A percentile compares a stretch with the other conserved stretches of the same genome.
phyloP scores from a whole-genome alignment of 2,888 invertebrate genomes.

The Ennomos fuscantarius region DNA sequence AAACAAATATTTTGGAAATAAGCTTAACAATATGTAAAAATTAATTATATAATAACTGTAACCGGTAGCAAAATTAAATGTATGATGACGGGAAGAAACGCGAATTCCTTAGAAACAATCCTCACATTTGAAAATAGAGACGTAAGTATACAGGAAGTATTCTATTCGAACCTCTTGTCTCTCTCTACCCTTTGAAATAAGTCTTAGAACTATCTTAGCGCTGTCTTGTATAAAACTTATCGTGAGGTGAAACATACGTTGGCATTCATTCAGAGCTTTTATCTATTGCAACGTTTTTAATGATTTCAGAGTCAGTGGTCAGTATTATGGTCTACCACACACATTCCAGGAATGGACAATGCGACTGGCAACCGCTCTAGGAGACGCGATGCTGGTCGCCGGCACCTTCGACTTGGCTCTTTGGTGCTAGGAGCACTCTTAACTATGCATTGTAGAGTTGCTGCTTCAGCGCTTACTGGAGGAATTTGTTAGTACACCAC shows the following conservation, averaged over 20 bases:
- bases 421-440: constrained; percentile 64
- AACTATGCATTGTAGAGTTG: constrained; percentile 70
- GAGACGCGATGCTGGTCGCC: constrained; percentile 52
- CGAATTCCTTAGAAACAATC: constrained; percentile 67
- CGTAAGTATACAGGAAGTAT: constrained; percentile 48
- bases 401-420: constrained; percentile 61
- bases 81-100: constrained; percentile 37
- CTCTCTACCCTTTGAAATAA: too few relatives aligned
- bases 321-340: constrained; percentile 68
- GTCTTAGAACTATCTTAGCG: too few relatives aligned
- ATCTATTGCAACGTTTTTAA: constrained; percentile 3
- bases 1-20: too few relatives aligned
- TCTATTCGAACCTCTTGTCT: not conserved
- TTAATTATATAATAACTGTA: not conserved
- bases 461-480: constrained; percentile 65
- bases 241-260: too few relatives aligned
- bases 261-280: not conserved
- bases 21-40: too few relatives aligned
- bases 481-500: constrained; percentile 61
- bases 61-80: constrained; percentile 16
- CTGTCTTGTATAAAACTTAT: too few relatives aligned
- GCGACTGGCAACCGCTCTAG: constrained; percentile 49
- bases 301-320: constrained; percentile 65
- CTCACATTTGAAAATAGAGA: constrained; percentile 68
- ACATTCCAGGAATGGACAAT: constrained; percentile 67